Percentiles rank a stretch among this genome's conserved stretches.
phyloP scores from a whole-genome alignment of 2,113 vertebrate genomes.

The Equus quagga region DNA sequence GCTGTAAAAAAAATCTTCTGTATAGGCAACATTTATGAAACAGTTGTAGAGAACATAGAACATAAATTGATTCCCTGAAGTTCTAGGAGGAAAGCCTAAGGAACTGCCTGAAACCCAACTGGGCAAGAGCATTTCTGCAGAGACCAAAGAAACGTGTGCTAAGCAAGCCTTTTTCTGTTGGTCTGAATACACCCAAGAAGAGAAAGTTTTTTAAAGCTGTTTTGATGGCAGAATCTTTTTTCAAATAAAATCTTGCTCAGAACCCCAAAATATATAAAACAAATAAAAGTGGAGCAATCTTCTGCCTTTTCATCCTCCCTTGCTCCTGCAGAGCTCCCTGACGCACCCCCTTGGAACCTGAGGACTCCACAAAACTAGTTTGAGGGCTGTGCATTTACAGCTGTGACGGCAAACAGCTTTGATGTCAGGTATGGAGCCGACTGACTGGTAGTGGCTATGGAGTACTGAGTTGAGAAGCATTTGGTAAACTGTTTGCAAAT shows the following conservation, averaged over 20 bases:
- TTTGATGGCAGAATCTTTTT: not conserved
- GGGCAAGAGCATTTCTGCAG: not conserved
- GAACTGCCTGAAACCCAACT: not conserved
- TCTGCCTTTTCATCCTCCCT: not conserved
- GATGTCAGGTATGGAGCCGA: not conserved
- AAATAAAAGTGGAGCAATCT: not conserved
- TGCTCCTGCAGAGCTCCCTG: not conserved
- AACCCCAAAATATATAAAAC: not conserved
- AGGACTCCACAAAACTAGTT: too few species aligned
- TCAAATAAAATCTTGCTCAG: not conserved
- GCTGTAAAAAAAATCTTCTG: not conserved
- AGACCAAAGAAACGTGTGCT: not conserved
- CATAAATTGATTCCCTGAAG: too few species aligned
- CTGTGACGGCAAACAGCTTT: not conserved
- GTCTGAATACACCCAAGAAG: not conserved
- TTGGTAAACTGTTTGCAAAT: not conserved
- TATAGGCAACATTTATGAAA: not conserved
- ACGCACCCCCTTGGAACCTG: not conserved
- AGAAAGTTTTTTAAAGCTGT: not conserved
- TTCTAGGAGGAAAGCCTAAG: not conserved
- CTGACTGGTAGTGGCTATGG: not conserved
- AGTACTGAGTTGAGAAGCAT: not conserved
- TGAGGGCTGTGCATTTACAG: not conserved
- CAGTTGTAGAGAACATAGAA: not conserved
- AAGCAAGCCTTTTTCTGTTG: not conserved